Base-by-base conservation (phyloP, 2,113 vertebrate genomes). In the Dicrurus megarhynchus region DNA sequence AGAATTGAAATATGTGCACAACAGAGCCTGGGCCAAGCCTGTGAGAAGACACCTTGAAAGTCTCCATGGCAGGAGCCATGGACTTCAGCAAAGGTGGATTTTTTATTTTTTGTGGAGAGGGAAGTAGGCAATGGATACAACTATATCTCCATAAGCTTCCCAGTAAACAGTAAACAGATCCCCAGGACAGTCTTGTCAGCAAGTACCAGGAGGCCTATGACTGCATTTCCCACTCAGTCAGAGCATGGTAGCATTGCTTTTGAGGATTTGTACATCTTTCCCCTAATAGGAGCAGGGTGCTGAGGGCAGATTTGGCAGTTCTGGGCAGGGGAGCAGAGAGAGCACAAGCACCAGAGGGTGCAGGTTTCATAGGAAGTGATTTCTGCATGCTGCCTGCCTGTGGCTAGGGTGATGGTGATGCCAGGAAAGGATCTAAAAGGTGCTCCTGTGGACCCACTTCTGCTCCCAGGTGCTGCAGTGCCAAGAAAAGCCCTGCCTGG, bases 341-440 rank as follows among this genome's bases (percentile, higher is more conserved):
- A 37, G 14, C 28, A 50, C 0, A 0, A 70, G 71, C 15, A 70
- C 19, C 20, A 53, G 30, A 55, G 6, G 19, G 7, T 8, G 11
- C 41, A 68, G 53, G 41, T 73, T 63, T 73, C 26, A 55, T 17
- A 55, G 59, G 12, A 85, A 18, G 16, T 61, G 63, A 27, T 75
- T 63, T 67, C 56, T 56, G 7, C 0, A 0, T 22, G 79, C 33
- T 68, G 26, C 35, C 41, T 1, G 1, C 26, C 46, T 2, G 4
- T 6, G 11, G 7, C 13, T 37, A 26, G 52, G 26, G 21, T 7
- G 5, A 35, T 8, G 23, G 16, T 57, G 41, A 56, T 37, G 16
- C 44, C 44, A 71, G 49, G 33, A 46, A 89, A 92, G 9, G 16
- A 64, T 55, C 9, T 39, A 35, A 69, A 84, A 90, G 6, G 12